Conservation (phyloP, 2,888 invertebrate species). For the Spodoptera littoralis region DNA sequence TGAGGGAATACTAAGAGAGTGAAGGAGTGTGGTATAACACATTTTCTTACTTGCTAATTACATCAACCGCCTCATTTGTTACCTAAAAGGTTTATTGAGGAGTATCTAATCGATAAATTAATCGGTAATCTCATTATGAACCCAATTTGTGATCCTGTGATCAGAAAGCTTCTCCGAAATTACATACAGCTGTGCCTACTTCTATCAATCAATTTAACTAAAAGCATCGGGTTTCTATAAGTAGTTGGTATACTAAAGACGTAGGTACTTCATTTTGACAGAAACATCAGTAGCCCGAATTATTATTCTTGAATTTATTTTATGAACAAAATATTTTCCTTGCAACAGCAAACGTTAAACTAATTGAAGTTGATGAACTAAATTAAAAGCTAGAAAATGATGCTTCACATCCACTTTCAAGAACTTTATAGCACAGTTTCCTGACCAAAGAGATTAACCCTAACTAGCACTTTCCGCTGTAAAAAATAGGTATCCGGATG, state of each 20-base stretch:
- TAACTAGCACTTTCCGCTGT: constrained; percentile 37
- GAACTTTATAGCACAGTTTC: constrained; percentile 25
- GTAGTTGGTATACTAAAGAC: not conserved
- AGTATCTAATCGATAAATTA: constrained; percentile 15
- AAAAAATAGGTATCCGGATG: constrained; percentile 26
- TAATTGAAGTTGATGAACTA: constrained; percentile 20
- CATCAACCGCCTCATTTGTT: constrained; percentile 21
- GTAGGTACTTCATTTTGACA: too few species aligned
- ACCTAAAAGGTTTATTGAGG: constrained; percentile 23
- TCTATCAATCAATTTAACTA: not conserved
- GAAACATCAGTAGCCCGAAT: too few species aligned
- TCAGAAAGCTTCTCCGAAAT: constrained; percentile 8
- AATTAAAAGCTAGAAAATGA: constrained; percentile 24
- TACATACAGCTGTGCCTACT: not conserved
- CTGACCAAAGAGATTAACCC: constrained; percentile 23
- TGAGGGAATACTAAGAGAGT: too few species aligned
- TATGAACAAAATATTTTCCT: constrained; percentile 7
- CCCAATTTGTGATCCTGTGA: constrained; percentile 13
- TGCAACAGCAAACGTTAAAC: not conserved
- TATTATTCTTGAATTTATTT: too few species aligned
- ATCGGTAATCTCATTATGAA: constrained; percentile 19
- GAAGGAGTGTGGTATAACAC: constrained; percentile 2
- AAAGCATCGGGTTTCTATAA: not conserved
- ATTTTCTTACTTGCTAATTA: constrained; percentile 6
- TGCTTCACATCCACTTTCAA: constrained; percentile 20